Percentiles rank a stretch among this genome's conserved stretches.
Evolutionary conservation across 2,797 vertebrate species (phyloP).

Genomic region (Valencia hispanica): DNA sequence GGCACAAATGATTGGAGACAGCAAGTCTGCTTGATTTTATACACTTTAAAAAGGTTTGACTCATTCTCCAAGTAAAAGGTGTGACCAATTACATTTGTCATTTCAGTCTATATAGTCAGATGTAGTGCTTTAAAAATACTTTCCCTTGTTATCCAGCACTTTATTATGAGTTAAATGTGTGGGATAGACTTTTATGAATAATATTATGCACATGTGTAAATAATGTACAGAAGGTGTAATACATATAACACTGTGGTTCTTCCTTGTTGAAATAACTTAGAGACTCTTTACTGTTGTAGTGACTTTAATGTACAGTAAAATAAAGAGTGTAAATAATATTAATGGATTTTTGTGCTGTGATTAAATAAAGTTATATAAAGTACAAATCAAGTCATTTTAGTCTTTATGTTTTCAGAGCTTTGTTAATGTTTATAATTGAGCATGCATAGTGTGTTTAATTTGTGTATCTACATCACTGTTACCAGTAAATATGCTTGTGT

Average conservation of each 20-base stretch:
- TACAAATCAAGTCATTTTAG: conserved; percentile 23
- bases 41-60: background rate
- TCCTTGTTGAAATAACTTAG: conserved; percentile 6
- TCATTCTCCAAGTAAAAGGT: background rate
- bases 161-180: conserved; percentile 1
- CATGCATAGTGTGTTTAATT: conserved; percentile 11
- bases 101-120: background rate
- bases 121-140: background rate
- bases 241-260: background rate
- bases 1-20: too few relatives aligned
- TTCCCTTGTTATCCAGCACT: conserved; percentile 3
- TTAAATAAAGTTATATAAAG: background rate
- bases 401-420: background rate
- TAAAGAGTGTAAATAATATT: conserved; percentile 7
- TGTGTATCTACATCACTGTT: conserved; percentile 9
- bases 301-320: background rate
- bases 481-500: conserved; percentile 43
- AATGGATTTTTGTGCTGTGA: conserved; percentile 6
- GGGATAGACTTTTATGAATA: conserved; percentile 19
- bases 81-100: background rate
- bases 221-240: background rate
- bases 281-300: background rate
- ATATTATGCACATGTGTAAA: background rate
- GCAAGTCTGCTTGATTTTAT: too few relatives aligned
- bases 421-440: conserved; percentile 2